These are phyloP conservation scores for Coilia nasus DNA, from an alignment of 2,797 vertebrate genomes.

Conservation along the genomic window DNA sequence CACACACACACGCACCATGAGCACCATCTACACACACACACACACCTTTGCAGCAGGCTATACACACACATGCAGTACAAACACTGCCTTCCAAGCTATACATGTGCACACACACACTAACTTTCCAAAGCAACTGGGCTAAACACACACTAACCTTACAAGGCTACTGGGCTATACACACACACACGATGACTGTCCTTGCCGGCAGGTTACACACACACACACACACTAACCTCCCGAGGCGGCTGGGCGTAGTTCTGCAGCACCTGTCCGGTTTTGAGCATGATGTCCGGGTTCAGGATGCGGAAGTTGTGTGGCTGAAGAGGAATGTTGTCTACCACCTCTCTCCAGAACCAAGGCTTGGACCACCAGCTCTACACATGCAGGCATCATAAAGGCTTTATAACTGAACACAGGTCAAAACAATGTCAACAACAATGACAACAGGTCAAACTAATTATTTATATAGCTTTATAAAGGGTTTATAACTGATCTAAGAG, in stretches of 20 bases:
- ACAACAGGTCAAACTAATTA: no score
- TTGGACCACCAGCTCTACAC: conserved; percentile 80
- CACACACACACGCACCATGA: conserved; percentile 74
- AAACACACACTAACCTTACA: background rate
- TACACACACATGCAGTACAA: no score
- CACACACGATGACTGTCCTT: background rate
- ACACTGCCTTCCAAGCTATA: no score
- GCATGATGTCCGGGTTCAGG: conserved; percentile 77
- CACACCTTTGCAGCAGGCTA: no score
- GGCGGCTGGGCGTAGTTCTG: conserved; percentile 65
- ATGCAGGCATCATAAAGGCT: conserved; percentile 13
- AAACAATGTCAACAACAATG: no score
- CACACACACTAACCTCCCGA: conserved; percentile 57
- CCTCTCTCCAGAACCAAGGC: conserved; percentile 82
- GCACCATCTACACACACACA: conserved; percentile 62
- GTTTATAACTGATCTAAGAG: no score
- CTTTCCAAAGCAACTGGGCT: background rate
- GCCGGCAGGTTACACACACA: no score
- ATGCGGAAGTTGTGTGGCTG: conserved; percentile 73
- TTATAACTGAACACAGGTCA: no score
- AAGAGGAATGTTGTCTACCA: conserved; percentile 78
- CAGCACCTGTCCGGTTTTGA: conserved; percentile 65
- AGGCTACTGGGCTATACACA: background rate
- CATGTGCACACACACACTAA: conserved; percentile 32
- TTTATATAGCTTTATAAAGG: no score